A percentile compares a stretch with the other conserved stretches of the same genome.
These are phyloP conservation scores for Nezara viridula DNA, from an alignment of 2,888 invertebrate species.

Conservation along the genomic window DNA sequence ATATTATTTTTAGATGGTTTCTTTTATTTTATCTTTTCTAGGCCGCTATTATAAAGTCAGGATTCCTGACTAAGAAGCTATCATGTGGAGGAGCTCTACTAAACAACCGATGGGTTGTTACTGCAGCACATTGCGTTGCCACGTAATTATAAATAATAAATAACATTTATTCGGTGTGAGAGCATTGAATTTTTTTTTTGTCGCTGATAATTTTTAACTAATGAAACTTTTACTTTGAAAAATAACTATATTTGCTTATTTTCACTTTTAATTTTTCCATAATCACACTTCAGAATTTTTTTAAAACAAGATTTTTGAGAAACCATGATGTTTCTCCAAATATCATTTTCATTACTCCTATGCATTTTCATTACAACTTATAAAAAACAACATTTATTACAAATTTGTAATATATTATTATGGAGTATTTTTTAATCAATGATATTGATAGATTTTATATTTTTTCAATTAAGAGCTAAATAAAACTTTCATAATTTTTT, in stretches of 20 bases:
- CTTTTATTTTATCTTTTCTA: conserved; percentile 65
- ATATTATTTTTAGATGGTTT: conserved; percentile 19
- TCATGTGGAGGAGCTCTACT: conserved; percentile 93
- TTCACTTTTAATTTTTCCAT: background rate
- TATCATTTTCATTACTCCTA: no score
- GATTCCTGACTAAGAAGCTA: conserved; percentile 89
- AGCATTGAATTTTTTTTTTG: background rate
- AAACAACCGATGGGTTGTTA: conserved; percentile 92
- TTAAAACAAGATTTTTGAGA: no score
- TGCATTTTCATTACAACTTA: no score
- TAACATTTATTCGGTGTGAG: background rate
- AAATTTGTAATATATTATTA: background rate
- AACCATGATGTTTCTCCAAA: no score
- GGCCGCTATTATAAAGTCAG: conserved; percentile 91
- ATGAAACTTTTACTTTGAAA: background rate
- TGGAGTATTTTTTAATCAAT: no score
- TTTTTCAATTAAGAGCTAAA: no score
- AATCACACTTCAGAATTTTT: no score
- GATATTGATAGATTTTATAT: no score
- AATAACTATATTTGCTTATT: background rate
- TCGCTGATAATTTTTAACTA: background rate
- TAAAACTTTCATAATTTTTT: background rate
- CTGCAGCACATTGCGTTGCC: conserved; percentile 92
- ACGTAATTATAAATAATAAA: conserved; percentile 76
- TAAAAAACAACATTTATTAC: no score